Percentiles rank a stretch among this genome's conserved stretches.
These are phyloP conservation scores for Otocyon megalotis DNA, from an alignment of 2,113 vertebrate species.

Conservation along the genomic window DNA sequence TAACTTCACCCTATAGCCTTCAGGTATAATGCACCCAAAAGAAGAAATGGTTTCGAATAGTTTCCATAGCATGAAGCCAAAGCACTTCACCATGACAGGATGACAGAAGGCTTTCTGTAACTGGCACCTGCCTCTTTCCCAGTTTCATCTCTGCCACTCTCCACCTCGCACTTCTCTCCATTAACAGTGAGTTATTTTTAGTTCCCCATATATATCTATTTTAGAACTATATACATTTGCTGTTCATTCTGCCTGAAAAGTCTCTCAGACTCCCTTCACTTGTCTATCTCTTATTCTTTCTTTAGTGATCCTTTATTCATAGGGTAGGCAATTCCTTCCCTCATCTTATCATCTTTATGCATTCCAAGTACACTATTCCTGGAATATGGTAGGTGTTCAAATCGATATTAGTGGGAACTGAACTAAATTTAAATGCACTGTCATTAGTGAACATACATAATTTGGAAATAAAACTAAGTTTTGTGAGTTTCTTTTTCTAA, in stretches of 20 bases:
- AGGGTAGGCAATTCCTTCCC: background rate
- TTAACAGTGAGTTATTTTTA: constrained; percentile 67
- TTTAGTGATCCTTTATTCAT: background rate
- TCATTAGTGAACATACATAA: background rate
- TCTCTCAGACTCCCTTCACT: background rate
- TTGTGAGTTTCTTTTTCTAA: background rate
- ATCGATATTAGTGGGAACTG: background rate
- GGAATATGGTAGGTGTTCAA: background rate
- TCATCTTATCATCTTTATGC: background rate
- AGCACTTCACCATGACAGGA: constrained; percentile 11
- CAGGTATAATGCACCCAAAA: background rate
- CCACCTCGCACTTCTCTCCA: background rate
- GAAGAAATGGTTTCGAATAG: constrained; percentile 5
- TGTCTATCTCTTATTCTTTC: background rate
- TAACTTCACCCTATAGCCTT: background rate
- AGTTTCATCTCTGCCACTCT: background rate
- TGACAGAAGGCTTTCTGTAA: constrained; percentile 59
- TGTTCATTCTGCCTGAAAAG: constrained; percentile 26
- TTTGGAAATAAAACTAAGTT: background rate
- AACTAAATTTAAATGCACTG: background rate
- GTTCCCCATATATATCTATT: constrained; percentile 44
- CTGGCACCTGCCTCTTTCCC: constrained; percentile 57
- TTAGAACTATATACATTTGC: constrained; percentile 49
- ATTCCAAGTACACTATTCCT: background rate
- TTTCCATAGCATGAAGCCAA: background rate